phyloP scores from a whole-genome alignment of 2,797 vertebrate species.

The Enteromius thamalakanensis region DNA sequence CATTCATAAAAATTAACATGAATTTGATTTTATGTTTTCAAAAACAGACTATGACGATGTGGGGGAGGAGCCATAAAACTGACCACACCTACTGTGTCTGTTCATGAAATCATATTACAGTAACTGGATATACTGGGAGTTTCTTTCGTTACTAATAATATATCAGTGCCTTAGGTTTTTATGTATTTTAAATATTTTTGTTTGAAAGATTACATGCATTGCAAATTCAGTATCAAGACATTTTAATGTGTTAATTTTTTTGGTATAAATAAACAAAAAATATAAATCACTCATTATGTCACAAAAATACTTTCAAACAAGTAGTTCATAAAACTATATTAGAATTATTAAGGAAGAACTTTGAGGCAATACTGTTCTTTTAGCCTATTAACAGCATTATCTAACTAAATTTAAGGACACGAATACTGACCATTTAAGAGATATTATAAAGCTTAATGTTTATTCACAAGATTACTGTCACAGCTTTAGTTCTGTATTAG shows the following conservation, averaged over 20 bases:
- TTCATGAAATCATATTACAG: background rate
- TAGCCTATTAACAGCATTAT: background rate
- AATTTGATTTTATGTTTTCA: background rate
- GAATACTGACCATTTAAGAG: background rate
- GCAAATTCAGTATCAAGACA: no score
- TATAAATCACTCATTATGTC: background rate
- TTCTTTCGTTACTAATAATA: background rate
- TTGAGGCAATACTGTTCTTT: background rate
- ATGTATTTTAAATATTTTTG: background rate
- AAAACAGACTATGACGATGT: slow-evolving; percentile 22
- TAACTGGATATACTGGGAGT: background rate
- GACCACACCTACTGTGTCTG: background rate
- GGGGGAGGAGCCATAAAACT: background rate
- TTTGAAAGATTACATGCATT: background rate
- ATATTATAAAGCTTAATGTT: background rate
- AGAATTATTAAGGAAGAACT: background rate
- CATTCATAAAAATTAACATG: background rate
- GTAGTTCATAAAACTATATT: background rate
- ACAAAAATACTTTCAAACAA: background rate
- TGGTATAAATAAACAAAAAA: background rate
- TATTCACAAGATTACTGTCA: background rate
- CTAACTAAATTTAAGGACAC: background rate
- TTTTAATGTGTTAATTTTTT: background rate
- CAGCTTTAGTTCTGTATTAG: background rate
- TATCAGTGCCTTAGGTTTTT: no score